phyloP scores from a whole-genome alignment of 2,888 invertebrate species.

The Pseudococcus longispinus region DNA sequence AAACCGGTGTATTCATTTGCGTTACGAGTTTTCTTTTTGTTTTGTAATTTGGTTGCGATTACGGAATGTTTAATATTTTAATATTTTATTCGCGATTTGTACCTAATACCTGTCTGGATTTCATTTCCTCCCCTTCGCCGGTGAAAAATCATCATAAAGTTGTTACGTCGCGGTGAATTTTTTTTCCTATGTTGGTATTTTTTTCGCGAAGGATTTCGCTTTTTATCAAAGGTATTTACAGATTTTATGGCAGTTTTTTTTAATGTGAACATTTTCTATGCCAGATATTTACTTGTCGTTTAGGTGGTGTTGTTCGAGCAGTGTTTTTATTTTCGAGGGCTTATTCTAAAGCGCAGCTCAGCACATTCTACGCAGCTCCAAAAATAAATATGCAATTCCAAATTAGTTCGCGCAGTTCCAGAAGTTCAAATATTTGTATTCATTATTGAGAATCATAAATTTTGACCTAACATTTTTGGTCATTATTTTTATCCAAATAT shows the following conservation, averaged over 20 bases:
- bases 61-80: slow-evolving; percentile 34
- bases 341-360: no score
- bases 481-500: no score
- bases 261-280: neutral
- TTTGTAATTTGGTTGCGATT: neutral
- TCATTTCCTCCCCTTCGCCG: neutral
- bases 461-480: no score
- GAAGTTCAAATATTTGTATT: no score
- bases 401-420: no score
- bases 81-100: neutral
- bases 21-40: neutral
- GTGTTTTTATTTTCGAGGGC: no score
- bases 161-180: neutral
- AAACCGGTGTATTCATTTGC: slow-evolving; percentile 1
- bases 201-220: neutral
- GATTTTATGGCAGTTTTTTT: neutral
- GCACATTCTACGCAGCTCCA: no score
- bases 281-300: neutral
- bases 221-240: neutral
- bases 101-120: neutral
- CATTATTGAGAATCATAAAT: no score
- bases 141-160: neutral
- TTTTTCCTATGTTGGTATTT: neutral
- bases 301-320: neutral
- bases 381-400: no score